phyloP scores from a whole-genome alignment of 2,113 vertebrate species.

The Synodontis membranacea region DNA sequence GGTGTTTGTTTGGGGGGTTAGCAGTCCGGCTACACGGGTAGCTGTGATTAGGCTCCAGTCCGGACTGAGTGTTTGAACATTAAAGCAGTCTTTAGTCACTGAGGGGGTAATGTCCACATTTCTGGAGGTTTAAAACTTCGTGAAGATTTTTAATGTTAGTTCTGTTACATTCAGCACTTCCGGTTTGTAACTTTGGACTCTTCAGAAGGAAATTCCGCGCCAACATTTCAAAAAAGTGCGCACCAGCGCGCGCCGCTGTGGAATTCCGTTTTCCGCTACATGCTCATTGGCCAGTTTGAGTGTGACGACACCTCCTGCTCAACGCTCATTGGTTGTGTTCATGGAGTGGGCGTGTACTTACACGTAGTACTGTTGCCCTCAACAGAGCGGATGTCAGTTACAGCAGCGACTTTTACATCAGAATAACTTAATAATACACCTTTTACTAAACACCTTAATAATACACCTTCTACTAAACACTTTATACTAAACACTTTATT shows the following conservation, averaged over 20 bases:
- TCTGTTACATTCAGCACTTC: constrained; percentile 14
- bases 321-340: constrained; percentile 59
- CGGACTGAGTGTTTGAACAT: neutral
- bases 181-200: constrained; percentile 33
- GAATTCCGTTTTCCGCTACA: constrained; percentile 51
- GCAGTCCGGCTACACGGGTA: neutral
- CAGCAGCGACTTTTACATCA: constrained; percentile 52
- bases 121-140: neutral
- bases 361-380: constrained; percentile 56
- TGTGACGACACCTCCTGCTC: constrained; percentile 4
- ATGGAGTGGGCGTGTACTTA: constrained; percentile 46
- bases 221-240: constrained; percentile 76
- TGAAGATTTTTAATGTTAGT: neutral
- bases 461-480: no score
- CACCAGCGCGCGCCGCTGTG: constrained; percentile 72
- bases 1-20: neutral
- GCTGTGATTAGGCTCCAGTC: neutral
- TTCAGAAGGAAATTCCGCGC: constrained; percentile 70
- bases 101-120: rapidly evolving
- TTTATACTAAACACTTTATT: no score
- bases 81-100: neutral
- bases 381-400: constrained; percentile 63
- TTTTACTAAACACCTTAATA: no score
- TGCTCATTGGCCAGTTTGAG: constrained; percentile 60
- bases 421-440: no score